Percentiles rank a stretch among this genome's conserved stretches.
phyloP scores from a whole-genome alignment of 2,113 vertebrate species.

The Peucedramus taeniatus region DNA sequence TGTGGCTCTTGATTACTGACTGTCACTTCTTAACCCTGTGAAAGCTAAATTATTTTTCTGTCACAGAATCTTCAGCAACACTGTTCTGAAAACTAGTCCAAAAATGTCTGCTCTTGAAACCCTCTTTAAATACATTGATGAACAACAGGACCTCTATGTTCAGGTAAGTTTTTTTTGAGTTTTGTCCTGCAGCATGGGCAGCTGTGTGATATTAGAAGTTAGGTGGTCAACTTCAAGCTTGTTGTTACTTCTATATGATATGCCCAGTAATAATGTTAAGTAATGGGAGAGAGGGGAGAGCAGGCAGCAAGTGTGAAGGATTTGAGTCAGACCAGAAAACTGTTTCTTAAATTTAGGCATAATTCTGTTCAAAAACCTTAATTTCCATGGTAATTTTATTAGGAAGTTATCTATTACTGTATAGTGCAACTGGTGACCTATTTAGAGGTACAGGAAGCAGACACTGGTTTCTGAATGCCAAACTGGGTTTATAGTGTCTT shows the following conservation, averaged over 20 bases:
- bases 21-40: not conserved
- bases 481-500: not conserved
- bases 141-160: slow-evolving; percentile 89
- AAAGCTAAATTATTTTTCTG: not conserved
- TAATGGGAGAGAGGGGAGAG: not conserved
- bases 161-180: slow-evolving; percentile 72
- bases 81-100: not conserved
- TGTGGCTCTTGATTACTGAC: not conserved
- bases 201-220: not conserved
- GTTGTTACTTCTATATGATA: not conserved
- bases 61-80: not conserved
- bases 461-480: not conserved
- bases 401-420: not conserved
- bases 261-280: not conserved
- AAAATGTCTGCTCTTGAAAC: slow-evolving; percentile 81
- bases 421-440: not conserved
- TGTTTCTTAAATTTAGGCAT: not conserved
- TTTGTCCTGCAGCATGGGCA: not conserved
- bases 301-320: not conserved
- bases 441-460: not conserved
- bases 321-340: not conserved
- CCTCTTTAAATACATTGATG: slow-evolving; percentile 89
- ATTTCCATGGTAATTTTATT: not conserved
- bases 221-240: not conserved
- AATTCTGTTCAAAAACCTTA: not conserved